Evolutionary conservation across 1,140 invertebrate species (phyloP), one percentile per base, ranked within the genome.

Genomic region (Theocolax elegans): DNA sequence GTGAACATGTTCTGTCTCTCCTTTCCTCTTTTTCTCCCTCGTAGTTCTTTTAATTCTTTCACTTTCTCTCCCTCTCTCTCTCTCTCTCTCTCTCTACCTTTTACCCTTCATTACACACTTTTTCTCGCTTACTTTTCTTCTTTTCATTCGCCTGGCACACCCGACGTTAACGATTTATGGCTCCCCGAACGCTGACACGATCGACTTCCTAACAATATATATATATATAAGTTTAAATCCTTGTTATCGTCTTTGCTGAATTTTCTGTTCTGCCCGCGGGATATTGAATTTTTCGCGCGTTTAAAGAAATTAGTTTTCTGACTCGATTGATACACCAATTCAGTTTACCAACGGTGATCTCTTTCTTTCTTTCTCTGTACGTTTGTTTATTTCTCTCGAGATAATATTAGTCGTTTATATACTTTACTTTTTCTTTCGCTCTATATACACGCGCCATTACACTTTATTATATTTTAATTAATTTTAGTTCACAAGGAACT

Each of bases 181-280:
- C 12, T 38, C 46, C 63, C 59, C 25, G 40, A 62, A 63, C 27
- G 17, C 23, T 70, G 59, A 56, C 49, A 63, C 35, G 48, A 69
- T 69, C 58, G 42, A 69, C n/a, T 62, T 51, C 27, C 48, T 54
- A 69, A 69, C 29, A 44, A 62, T 62, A 46, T 70, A n/a, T n/a
- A n/a, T n/a, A n/a, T n/a, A n/a, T n/a, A 70, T 54, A 63, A 42
- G 35, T 62, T 60, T 31, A 53, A 56, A 40, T 53, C 38, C 35
- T 62, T 42, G 58, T 44, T 62, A 68, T 68, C 31, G 38, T 51
- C n/a, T 60, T 38, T 35, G 2, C 53, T 60, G 21, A 67, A 67
- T 49, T 44, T 59, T 56, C 48, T 64, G 25, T 10, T 10, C 21
- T 53, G 21, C n/a, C n/a, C 10, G 15, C 4, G 40, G 9, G 42